Evolutionary conservation across 1,140 invertebrate genomes (phyloP).

Genomic region (Hycleus phaleratus): DNA sequence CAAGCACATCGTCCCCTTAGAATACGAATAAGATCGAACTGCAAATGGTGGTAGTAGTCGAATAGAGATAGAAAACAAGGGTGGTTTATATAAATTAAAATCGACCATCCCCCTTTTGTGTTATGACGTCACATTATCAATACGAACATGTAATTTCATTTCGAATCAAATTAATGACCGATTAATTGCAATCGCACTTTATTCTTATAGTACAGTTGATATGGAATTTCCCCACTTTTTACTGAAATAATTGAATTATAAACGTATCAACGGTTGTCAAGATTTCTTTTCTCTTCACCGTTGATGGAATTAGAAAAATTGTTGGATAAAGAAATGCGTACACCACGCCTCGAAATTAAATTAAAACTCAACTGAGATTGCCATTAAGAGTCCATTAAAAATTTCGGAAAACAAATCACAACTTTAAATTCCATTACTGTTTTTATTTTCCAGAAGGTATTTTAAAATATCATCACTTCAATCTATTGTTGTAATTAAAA

Average conservation of each 20-base stretch:
- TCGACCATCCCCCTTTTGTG: not conserved
- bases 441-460: not conserved
- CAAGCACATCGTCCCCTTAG: constrained; percentile 6
- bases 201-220: too few species aligned
- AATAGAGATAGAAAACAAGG: too few species aligned
- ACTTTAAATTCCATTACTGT: constrained; percentile 11
- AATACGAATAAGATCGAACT: not conserved
- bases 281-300: too few species aligned
- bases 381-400: constrained; percentile 13
- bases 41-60: too few species aligned
- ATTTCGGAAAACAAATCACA: constrained; percentile 13
- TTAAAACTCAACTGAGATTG: constrained; percentile 10
- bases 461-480: too few species aligned
- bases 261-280: not conserved
- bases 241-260: too few species aligned
- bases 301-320: too few species aligned
- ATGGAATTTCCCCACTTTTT: too few species aligned
- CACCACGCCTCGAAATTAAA: constrained; percentile 18
- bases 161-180: too few species aligned
- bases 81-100: constrained; percentile 14
- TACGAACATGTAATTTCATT: too few species aligned
- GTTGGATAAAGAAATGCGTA: constrained; percentile 4
- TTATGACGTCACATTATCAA: constrained; percentile 2
- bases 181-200: too few species aligned
- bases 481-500: too few species aligned